phyloP scores from a whole-genome alignment of 2,888 invertebrate species.

The Beris morrisii region DNA sequence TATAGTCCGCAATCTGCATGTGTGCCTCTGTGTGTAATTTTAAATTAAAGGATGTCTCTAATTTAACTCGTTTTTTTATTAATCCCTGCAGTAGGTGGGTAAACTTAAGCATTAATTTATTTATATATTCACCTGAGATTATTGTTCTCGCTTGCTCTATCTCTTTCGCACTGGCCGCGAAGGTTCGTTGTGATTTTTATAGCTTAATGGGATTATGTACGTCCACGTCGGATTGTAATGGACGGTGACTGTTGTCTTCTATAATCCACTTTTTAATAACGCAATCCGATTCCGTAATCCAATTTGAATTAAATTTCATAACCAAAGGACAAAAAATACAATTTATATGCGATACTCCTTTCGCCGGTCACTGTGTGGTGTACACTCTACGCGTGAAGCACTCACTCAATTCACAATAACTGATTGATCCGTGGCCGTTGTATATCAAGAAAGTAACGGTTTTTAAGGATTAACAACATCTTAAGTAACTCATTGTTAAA shows the following conservation, averaged over 20 bases:
- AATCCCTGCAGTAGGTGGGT: too few species aligned
- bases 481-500: not conserved
- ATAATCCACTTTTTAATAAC: conserved; percentile 20
- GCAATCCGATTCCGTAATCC: conserved; percentile 18
- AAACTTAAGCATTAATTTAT: conserved; percentile 28
- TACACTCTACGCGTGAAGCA: too few species aligned
- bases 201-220: conserved; percentile 13
- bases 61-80: too few species aligned
- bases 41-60: too few species aligned
- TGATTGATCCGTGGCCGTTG: not conserved
- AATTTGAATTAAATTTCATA: conserved; percentile 25
- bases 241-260: conserved; percentile 19
- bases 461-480: not conserved
- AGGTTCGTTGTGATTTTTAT: conserved; percentile 23
- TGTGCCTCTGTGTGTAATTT: too few species aligned
- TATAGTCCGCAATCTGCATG: too few species aligned
- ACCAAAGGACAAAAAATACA: not conserved
- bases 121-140: conserved; percentile 28
- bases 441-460: too few species aligned
- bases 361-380: too few species aligned
- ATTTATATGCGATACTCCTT: too few species aligned
- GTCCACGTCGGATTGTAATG: conserved; percentile 24
- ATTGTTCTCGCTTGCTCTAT: conserved; percentile 10
- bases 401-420: conserved; percentile 2
- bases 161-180: not conserved